A percentile compares a stretch with the other conserved stretches of the same genome.
Conservation (phyloP, 2,113 vertebrate species). For the Pelecanoides urinatrix region DNA sequence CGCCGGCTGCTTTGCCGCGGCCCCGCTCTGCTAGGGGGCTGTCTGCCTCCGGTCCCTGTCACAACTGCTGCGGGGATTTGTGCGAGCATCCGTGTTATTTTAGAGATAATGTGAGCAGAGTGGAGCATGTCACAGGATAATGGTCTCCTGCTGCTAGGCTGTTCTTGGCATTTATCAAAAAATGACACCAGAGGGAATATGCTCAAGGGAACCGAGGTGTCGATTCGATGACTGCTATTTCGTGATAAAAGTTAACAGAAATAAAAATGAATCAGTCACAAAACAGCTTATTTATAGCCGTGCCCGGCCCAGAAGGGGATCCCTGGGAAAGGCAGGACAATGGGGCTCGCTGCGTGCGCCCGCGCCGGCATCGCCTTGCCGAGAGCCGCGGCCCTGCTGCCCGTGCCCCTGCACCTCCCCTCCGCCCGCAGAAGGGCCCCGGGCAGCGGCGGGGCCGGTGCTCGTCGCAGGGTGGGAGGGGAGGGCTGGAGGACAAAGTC, state of each 20-base stretch:
- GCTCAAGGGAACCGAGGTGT: constrained; percentile 53
- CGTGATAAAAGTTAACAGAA: constrained; percentile 57
- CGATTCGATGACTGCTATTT: constrained; percentile 47
- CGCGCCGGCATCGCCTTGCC: rapidly evolving
- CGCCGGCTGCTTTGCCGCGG: rapidly evolving
- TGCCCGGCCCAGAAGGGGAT: constrained; percentile 8
- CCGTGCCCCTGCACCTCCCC: neutral
- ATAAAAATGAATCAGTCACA: constrained; percentile 50
- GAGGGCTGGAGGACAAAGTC: neutral
- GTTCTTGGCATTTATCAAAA: constrained; percentile 66
- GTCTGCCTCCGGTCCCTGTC: constrained; percentile 19
- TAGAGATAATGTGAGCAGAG: constrained; percentile 64
- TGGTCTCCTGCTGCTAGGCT: constrained; percentile 58
- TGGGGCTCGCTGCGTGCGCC: rapidly evolving
- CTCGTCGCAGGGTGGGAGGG: rapidly evolving
- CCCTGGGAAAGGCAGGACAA: neutral
- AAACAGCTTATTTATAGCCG: constrained; percentile 41
- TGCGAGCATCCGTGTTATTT: constrained; percentile 54
- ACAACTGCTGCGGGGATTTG: constrained; percentile 5
- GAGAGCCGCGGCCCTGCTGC: neutral
- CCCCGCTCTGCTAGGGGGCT: too few relatives aligned
- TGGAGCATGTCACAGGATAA: constrained; percentile 61
- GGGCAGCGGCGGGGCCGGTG: neutral
- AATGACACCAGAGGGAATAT: constrained; percentile 61
- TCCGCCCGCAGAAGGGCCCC: neutral